Base-by-base conservation (phyloP, 2,888 invertebrate genomes). In the Subacronicta megacephala region DNA sequence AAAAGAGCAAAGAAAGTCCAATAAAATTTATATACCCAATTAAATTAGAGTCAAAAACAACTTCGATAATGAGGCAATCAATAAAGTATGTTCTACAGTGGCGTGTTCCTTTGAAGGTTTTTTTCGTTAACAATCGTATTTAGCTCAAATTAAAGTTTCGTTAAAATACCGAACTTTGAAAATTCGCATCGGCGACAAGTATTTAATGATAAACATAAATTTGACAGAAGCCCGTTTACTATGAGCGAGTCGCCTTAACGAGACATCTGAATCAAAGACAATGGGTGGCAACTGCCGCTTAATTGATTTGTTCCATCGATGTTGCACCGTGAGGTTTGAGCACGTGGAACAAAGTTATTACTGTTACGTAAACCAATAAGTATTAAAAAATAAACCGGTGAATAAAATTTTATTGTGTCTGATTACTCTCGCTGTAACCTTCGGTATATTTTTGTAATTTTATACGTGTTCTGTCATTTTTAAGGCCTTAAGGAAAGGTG, bases 181-280 rank as follows among this genome's bases (percentile, higher is more conserved):
- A 80, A 78, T 78, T 72, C 71, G 61, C 67, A 62, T 65, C 57
- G 51, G 83, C 81, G 78, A 79, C 83, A 82, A 83, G 82, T 81
- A 77, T 74, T 84, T 89, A 88, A 90, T 88, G 87, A 80, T 79
- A 77, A 75, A 82, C 83, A 90, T 90, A 90, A 90, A 89, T 90
- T 88, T 86, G 84, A 88, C 75, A 68, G 78, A 76, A 78, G 72
- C 80, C 78, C 75, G 87, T 85, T 90, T 69, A 72, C 73, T 67
- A 64, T 67, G 67, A 72, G 70, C 33, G 69, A 36, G 79, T 80
- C 73, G 68, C 72, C 73, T 85, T 91, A 90, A 90, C 84, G 87
- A 91, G 88, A 87, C 85, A 79, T 82, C 85, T 86, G 87, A 87
- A 87, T 87, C 82, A 86, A 84, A 84, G 74, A 89, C 89, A 91